phyloP scores from a whole-genome alignment of 2,113 vertebrate species.

The Sardina pilchardus region DNA sequence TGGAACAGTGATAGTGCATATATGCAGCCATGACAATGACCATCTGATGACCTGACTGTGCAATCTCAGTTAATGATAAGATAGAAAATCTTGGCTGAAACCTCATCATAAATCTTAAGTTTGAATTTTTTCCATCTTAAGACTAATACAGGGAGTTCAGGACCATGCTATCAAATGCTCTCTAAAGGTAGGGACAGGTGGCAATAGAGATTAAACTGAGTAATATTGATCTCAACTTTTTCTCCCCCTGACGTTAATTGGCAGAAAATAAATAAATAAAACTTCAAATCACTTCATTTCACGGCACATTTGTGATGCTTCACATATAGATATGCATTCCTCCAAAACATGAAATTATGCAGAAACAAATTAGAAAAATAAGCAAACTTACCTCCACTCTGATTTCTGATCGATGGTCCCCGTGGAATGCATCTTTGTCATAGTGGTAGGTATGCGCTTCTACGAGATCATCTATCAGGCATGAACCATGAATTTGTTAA shows the following conservation, averaged over 20 bases:
- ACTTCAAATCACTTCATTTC: not conserved
- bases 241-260: not conserved
- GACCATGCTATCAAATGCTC: not conserved
- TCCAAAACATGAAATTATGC: not conserved
- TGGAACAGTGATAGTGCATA: not conserved
- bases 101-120: too few relatives aligned
- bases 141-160: not conserved
- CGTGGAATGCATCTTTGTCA: not conserved
- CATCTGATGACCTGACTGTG: not conserved
- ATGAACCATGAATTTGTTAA: not conserved
- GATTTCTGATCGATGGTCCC: not conserved
- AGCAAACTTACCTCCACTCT: not conserved
- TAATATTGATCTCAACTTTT: not conserved
- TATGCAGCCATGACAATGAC: not conserved
- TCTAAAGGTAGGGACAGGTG: not conserved
- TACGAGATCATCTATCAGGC: not conserved
- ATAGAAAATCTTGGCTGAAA: too few relatives aligned
- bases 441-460: not conserved
- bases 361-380: not conserved
- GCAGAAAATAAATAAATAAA: not conserved
- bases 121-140: not conserved
- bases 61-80: not conserved
- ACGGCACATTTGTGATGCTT: not conserved
- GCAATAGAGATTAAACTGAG: not conserved
- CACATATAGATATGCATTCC: not conserved